Base-by-base conservation (phyloP, 2,888 invertebrate genomes). In the Acanthopleura granulata region DNA sequence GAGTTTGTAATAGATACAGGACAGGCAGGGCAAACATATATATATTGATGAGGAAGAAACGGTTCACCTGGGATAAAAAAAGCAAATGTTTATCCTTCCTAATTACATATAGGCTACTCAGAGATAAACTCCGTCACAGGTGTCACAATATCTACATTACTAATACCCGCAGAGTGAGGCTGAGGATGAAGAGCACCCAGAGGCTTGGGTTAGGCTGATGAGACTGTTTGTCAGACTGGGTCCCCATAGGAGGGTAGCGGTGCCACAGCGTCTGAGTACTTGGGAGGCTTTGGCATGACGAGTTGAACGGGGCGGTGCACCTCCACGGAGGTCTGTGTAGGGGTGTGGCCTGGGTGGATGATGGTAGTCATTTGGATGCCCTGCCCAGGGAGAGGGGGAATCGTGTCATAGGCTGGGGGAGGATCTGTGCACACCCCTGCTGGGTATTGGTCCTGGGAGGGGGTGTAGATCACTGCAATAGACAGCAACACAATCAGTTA, bases 391-490 rank as follows among this genome's bases (percentile, higher is more conserved):
- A 1, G 77, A 72, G 18, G 76, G 6, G 22, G 75, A 72, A 22
- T 78, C 76, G n/a, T 81, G 69, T 86, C 85, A 49, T 87, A 87
- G 0, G 86, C 79, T 71, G 87, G 87, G 12, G 87, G 87, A 11
- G 84, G 85, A 29, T 87, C 87, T 22, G 77, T 77, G 66, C 77
- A 75, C 40, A 74, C 77, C n/a, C 81, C 81, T 49, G 78, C 76
- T 30, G 83, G 82, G 40, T 86, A 76, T 76, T 86, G 87, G 74
- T 87, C 87, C 77, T 85, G 82, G 12, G 87, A 87, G 16, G 85
- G 85, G 14, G 86, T 87, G 79, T 87, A 86, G 25, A 86, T 85
- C 66, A 87, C 87, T 87, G 81, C n/a, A 79, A 77, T 14, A 61
- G 22, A 27, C 40, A 40, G 4, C 3, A 40, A 40, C 40, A 40